Conservation (phyloP, 2,888 invertebrate species). For the Himalopsyche japonica region DNA sequence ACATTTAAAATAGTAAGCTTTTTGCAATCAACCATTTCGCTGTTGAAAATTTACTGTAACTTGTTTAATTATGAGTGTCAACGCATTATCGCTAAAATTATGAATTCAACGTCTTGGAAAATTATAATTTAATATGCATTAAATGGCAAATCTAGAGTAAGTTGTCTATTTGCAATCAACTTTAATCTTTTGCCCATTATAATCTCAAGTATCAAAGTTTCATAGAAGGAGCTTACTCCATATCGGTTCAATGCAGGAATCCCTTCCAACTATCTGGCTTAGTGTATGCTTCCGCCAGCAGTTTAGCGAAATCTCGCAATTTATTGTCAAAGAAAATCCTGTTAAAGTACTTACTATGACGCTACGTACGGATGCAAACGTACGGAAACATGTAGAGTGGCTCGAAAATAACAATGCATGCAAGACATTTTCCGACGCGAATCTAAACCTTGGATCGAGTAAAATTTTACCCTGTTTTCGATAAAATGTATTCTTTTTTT, state of each 20-base stretch:
- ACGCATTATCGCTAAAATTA: too few relatives aligned
- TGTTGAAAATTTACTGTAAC: too few relatives aligned
- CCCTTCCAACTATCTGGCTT: conserved; percentile 20
- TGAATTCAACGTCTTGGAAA: too few relatives aligned
- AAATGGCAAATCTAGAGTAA: background rate
- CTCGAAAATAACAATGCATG: background rate
- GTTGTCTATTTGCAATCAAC: conserved; percentile 7
- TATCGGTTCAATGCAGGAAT: conserved; percentile 28
- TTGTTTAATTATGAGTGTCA: too few relatives aligned
- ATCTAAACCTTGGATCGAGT: too few relatives aligned
- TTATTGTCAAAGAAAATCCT: conserved; percentile 37
- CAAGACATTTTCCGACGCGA: too few relatives aligned
- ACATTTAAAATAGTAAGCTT: too few relatives aligned
- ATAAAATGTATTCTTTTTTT: too few relatives aligned
- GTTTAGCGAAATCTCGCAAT: conserved; percentile 31
- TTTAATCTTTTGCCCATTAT: conserved; percentile 37
- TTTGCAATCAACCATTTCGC: too few relatives aligned
- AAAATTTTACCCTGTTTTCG: too few relatives aligned
- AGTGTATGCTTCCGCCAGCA: conserved; percentile 22
- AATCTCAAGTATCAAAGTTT: conserved; percentile 34
- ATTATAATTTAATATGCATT: too few relatives aligned
- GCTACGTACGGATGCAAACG: background rate
- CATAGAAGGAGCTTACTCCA: conserved; percentile 22
- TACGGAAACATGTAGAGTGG: background rate
- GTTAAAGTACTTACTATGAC: conserved; percentile 1